Base-by-base conservation (phyloP, 1,140 invertebrate species). In the Brachionus rotundiformis region DNA sequence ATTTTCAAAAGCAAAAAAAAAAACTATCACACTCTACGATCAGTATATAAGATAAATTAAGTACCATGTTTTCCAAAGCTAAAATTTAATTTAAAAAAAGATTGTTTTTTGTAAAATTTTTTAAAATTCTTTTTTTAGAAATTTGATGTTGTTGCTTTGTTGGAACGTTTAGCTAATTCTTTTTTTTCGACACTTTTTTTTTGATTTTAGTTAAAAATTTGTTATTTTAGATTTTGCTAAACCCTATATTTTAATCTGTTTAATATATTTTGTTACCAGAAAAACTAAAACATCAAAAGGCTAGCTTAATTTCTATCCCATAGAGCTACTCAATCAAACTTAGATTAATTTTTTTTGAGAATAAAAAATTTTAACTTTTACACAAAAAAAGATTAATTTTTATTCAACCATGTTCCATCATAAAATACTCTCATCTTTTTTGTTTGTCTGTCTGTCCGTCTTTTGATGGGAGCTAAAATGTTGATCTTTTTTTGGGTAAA, bases 81-180 rank as follows among this genome's bases (percentile, higher is more conserved):
- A 63, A 29, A 63, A 63, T 63, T 63, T 29, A 63, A 63, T 63
- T 29, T 63, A 63, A 63, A 63, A 59, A 63, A 63, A 63, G 29
- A 33, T 63, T 63, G 47, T 63, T 63, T 63, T 63, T 63, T 63
- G 61, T 63, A 63, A 63, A 63, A 63, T 63, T 63, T 63, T 63
- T 63, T 63, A 29, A 29, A 63, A 63, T 29, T 63, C 47, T 54
- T 54, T 54, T 63, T 63, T 63, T 63, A 63, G 29, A 63, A 63
- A 29, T 63, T 63, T 33, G 61, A 63, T 63, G 61, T 63, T 63
- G 61, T 63, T 63, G 61, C 61, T 63, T 63, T 63, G 61, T 63
- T 63, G 25, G 61, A 63, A 63, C 61, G 61, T 63, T 63, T 63
- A 63, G 61, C 29, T 63, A 29, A 63, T 29, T 63, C n/a, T 63